A percentile compares a stretch with the other conserved stretches of the same genome.
phyloP scores from a whole-genome alignment of 2,888 invertebrate species.

The Drosophila gaucha region DNA sequence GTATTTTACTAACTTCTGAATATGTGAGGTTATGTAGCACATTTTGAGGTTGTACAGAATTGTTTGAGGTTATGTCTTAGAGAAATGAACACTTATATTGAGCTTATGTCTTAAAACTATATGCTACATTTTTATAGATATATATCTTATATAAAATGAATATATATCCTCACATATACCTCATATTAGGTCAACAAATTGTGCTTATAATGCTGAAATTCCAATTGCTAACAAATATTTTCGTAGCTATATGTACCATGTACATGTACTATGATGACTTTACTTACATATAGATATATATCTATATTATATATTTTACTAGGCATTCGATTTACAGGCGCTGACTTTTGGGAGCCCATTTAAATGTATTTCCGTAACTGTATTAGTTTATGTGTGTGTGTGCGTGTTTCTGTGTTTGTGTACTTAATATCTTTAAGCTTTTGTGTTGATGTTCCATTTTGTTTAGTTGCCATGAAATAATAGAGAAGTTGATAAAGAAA shows the following conservation, averaged over 20 bases:
- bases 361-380: slow-evolving; percentile 32
- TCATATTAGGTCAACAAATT: background rate
- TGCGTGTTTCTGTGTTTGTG: slow-evolving; percentile 17
- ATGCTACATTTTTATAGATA: too few species aligned
- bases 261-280: slow-evolving; percentile 24
- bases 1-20: background rate
- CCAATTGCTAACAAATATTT: too few species aligned
- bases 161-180: too few species aligned
- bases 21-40: too few species aligned
- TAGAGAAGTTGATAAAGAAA: too few species aligned
- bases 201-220: too few species aligned
- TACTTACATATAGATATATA: background rate
- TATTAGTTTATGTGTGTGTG: slow-evolving; percentile 25
- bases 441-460: slow-evolving; percentile 23
- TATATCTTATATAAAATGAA: too few species aligned
- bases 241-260: slow-evolving; percentile 29
- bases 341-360: slow-evolving; percentile 21
- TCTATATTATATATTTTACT: background rate
- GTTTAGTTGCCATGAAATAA: slow-evolving; percentile 36
- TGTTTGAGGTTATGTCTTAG: background rate
- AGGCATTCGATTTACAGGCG: slow-evolving; percentile 5
- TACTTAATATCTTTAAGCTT: slow-evolving; percentile 29
- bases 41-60: too few species aligned
- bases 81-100: too few species aligned
- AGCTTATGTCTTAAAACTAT: too few species aligned